A percentile compares a stretch with the other conserved stretches of the same genome.
These are phyloP conservation scores for Drosophila leontia DNA, from an alignment of 1,140 invertebrate genomes.

Conservation along the genomic window DNA sequence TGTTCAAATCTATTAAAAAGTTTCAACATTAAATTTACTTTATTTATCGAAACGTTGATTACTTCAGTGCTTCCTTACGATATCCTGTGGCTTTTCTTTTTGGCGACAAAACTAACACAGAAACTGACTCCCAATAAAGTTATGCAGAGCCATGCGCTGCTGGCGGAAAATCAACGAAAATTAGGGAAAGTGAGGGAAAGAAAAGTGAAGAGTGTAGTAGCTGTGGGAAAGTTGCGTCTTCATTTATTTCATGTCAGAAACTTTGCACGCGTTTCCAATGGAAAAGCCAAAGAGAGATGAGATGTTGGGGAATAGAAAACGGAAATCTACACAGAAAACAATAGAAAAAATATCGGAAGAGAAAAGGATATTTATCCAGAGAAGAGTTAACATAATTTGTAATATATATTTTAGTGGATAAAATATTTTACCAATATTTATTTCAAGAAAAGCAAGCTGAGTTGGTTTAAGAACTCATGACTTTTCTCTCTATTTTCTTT, in stretches of 20 bases:
- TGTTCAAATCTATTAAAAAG: slow-evolving; percentile 41
- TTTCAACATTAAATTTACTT: slow-evolving; percentile 53
- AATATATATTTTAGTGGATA: too few species aligned
- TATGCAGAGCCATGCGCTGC: slow-evolving; percentile 61
- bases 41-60: slow-evolving; percentile 59
- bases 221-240: slow-evolving; percentile 41
- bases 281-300: slow-evolving; percentile 3
- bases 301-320: slow-evolving; percentile 2
- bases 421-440: too few species aligned
- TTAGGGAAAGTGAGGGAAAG: background rate
- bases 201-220: background rate
- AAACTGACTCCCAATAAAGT: slow-evolving; percentile 50
- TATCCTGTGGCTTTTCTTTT: slow-evolving; percentile 10
- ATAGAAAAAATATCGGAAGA: background rate
- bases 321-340: slow-evolving; percentile 5
- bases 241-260: slow-evolving; percentile 71
- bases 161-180: slow-evolving; percentile 2
- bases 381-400: too few species aligned
- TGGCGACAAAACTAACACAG: slow-evolving; percentile 46
- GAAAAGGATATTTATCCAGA: too few species aligned
- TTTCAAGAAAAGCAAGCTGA: too few species aligned
- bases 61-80: background rate
- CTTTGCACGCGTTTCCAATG: slow-evolving; percentile 34
- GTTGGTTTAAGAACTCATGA: too few species aligned
- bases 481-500: too few species aligned